Conservation (phyloP, 1,140 invertebrate species). For the Phthorimaea operculella region DNA sequence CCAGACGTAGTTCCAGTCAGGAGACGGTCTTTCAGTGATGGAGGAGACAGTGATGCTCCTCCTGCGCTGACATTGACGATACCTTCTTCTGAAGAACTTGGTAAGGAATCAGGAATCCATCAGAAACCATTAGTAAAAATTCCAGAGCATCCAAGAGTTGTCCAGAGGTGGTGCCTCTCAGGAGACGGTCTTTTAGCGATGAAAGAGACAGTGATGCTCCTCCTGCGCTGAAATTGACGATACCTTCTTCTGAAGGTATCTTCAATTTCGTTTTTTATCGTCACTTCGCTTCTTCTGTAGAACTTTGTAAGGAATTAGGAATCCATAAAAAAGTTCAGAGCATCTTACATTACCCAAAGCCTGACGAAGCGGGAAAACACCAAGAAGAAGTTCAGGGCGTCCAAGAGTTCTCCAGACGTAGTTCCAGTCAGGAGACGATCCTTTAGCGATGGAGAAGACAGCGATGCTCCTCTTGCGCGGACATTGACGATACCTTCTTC, state of each 20-base stretch:
- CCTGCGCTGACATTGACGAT: conserved; percentile 70
- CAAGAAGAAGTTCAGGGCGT: conserved; percentile 64
- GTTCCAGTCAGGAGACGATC: conserved; percentile 62
- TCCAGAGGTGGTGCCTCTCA: conserved; percentile 50
- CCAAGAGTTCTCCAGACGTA: conserved; percentile 51
- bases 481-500: conserved; percentile 71
- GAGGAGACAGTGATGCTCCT: conserved; percentile 52
- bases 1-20: conserved; percentile 55
- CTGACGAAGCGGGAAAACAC: conserved; percentile 75
- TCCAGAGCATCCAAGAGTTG: conserved; percentile 39
- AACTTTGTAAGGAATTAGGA: conserved; percentile 53
- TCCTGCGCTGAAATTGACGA: conserved; percentile 69
- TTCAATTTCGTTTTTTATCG: no score
- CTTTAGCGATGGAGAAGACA: conserved; percentile 64
- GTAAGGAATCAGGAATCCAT: no score
- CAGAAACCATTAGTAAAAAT: conserved; percentile 74
- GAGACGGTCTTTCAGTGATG: conserved; percentile 66
- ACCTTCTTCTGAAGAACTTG: conserved; percentile 70
- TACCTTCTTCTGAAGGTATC: conserved; percentile 71
- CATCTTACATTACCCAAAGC: conserved; percentile 10
- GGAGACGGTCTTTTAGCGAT: conserved; percentile 67
- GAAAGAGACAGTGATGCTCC: conserved; percentile 54
- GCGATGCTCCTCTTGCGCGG: conserved; percentile 58
- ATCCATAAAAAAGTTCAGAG: conserved; percentile 63
- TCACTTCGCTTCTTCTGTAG: no score